These are phyloP conservation scores for Conistra vaccinii DNA, from an alignment of 2,888 invertebrate species.

Conservation along the genomic window DNA sequence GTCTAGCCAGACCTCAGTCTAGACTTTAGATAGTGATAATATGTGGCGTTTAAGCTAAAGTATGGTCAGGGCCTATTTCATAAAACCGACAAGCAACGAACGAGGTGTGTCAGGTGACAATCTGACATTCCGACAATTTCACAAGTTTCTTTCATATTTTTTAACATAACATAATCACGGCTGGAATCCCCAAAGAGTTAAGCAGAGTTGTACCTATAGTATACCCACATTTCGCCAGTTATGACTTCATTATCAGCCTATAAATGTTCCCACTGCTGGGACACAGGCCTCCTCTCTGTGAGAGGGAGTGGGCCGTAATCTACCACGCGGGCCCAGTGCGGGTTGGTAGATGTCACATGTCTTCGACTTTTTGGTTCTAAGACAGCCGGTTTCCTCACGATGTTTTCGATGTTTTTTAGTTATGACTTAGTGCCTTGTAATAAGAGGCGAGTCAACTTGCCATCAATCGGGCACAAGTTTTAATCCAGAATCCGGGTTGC, in stretches of 20 bases:
- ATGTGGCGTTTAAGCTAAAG: neutral
- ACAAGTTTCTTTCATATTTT: neutral
- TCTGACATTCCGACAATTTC: neutral
- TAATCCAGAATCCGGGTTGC: neutral
- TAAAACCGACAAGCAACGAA: neutral
- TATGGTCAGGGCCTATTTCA: neutral
- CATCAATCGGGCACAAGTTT: neutral
- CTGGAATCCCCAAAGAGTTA: neutral
- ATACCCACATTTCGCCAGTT: neutral
- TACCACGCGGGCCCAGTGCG: too few species aligned
- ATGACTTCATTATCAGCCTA: too few species aligned
- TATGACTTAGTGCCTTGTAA: neutral
- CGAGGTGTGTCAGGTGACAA: too few species aligned
- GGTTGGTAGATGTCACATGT: too few species aligned
- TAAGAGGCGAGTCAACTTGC: neutral
- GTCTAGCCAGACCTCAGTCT: neutral
- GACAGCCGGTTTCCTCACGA: too few species aligned
- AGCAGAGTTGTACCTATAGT: neutral
- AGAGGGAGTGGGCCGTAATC: too few species aligned
- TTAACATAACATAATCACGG: neutral
- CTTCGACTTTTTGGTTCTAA: too few species aligned
- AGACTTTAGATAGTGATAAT: neutral
- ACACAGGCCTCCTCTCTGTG: too few species aligned
- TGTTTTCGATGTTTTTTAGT: too few species aligned
- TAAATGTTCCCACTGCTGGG: too few species aligned